Conservation (phyloP, 2,113 vertebrate genomes). For the Panthera leo region DNA sequence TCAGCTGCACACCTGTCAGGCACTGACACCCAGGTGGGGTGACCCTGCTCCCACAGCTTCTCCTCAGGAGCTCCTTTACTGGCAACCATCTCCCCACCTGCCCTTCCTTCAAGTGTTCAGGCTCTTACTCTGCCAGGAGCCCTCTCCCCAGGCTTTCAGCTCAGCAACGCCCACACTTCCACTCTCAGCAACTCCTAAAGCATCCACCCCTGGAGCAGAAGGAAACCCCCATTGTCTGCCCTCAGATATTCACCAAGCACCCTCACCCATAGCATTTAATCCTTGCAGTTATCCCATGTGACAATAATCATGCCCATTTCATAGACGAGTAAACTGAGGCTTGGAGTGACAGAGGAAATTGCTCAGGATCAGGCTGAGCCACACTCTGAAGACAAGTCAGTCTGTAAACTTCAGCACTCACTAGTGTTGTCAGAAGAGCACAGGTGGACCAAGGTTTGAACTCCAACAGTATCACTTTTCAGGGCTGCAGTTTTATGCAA, state of each 20-base stretch:
- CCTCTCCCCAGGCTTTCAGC: background rate
- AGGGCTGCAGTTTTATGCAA: background rate
- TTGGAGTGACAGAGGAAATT: background rate
- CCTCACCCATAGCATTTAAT: background rate
- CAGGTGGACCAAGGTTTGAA: background rate
- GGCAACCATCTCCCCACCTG: background rate
- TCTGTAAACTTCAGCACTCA: accelerated
- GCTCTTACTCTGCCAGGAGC: background rate
- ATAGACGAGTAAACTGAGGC: background rate
- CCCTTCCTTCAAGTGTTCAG: background rate
- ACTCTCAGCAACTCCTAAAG: background rate
- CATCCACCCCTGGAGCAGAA: background rate
- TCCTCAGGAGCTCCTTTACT: background rate
- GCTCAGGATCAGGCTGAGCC: background rate
- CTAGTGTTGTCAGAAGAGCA: background rate
- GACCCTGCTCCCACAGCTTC: background rate
- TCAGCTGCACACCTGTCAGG: background rate
- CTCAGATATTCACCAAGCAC: background rate
- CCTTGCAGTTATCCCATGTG: too few relatives aligned
- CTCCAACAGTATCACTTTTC: background rate
- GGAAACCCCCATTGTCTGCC: background rate
- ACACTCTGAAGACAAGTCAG: background rate
- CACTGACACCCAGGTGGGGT: background rate
- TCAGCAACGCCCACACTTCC: background rate
- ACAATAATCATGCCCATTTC: background rate